Conservation (phyloP, 2,797 vertebrate species). For the Leucoraja ocellata region DNA sequence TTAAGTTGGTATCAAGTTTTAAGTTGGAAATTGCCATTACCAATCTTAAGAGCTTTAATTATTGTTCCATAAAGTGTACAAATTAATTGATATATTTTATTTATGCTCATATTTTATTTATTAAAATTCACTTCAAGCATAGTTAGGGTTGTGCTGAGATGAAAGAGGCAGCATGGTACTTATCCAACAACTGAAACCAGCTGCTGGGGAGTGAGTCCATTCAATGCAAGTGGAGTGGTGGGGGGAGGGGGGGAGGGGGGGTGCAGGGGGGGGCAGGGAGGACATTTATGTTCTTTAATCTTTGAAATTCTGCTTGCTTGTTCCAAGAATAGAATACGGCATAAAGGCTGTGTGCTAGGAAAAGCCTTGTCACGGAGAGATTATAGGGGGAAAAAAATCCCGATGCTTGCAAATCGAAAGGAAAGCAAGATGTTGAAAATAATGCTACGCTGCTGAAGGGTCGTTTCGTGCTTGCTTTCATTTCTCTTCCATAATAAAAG, state of each 20-base stretch:
- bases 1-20: not conserved
- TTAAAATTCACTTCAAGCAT: conserved; percentile 7
- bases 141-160: not conserved
- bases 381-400: not conserved
- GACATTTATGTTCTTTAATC: conserved; percentile 30
- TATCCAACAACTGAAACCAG: not conserved
- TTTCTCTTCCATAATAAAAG: not conserved
- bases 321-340: not conserved
- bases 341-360: not conserved
- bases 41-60: conserved; percentile 2
- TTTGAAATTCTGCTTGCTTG: conserved; percentile 3
- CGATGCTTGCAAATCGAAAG: not conserved
- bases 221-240: not conserved
- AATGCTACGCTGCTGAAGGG: not conserved
- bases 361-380: not conserved
- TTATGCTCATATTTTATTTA: conserved; percentile 29
- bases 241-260: too few relatives aligned
- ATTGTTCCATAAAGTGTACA: conserved; percentile 4
- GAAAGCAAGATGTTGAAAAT: conserved; percentile 10
- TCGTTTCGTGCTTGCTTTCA: not conserved
- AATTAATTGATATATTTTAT: conserved; percentile 2
- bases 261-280: not conserved
- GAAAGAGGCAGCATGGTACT: not conserved
- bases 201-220: not conserved
- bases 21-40: not conserved